Base-by-base conservation (phyloP, 2,797 vertebrate species). In the Aselliscus stoliczkanus region DNA sequence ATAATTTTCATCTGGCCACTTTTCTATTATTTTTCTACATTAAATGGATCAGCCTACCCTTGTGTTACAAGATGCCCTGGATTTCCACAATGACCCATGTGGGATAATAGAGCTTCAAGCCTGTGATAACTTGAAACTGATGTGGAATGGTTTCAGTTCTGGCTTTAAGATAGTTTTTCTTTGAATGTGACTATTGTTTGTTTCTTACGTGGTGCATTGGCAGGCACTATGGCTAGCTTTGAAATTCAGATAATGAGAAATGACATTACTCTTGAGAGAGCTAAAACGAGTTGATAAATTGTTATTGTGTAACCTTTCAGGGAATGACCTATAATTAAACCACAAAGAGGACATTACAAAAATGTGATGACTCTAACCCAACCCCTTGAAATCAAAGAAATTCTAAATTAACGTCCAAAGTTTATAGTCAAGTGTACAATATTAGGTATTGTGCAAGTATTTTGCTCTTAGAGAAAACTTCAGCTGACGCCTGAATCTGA, bases 251-350 rank as follows among this genome's bases (percentile, higher is more conserved):
- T 96, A 96, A 93, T 94, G 97, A 96, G 83, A 97, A 93, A 95
- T 96, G 97, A 94, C 44, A 73, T 93, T 97, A 50, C 90, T 98
- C 98, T 94, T 97, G 92, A 92, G 94, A 97, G 96, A 95, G 92
- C 88, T 93, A 97, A 97, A 97, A 97, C 81, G 58, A 80, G 70
- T 86, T 97, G 97, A 98, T 97, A 97, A 97, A 95, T 98, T 97
- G 95, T 93, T 97, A 95, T 85, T 97, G 58, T 96, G 93, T 91
- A 96, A 81, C 58, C 54, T 97, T 96, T 93, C 56, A 96, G 95
- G 92, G 72, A 31, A 96, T 98, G 94, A 50, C 56, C 94, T 96
- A 69, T 95, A 98, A 97, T 98, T 97, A 98, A 98, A 94, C 80
- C 92, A 97, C 94, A 97, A 94, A 97, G 42, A 98, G 89, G 87